Evolutionary conservation across 2,113 vertebrate genomes (phyloP), one percentile per base, ranked within the genome.

Genomic region (Irena cyanogastra): DNA sequence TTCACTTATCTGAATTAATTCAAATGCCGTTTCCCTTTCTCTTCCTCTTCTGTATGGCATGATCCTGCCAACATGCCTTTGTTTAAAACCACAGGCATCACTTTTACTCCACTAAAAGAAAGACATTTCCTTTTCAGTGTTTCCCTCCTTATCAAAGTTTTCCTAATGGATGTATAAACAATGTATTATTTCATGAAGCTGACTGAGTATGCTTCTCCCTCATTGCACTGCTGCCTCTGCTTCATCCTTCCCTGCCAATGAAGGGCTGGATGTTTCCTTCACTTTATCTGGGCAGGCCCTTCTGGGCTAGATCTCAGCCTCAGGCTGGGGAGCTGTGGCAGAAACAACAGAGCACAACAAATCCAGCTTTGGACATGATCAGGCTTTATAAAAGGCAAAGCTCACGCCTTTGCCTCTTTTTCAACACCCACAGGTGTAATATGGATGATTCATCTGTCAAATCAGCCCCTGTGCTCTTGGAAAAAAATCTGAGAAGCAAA

Each of bases 11-110:
- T 90, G 88, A 89, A 85, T 63, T 69, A 80, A 93, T 77, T 86
- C 64, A 86, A 92, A 71, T 3, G 16, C 44, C 75, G 72, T 92
- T 94, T 96, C 90, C 92, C 83, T 90, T 95, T 94, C 88, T 96
- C 79, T 96, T 96, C 92, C 91, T 94, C 81, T 96, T 83, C 72
- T 92, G 75, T 83, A 66, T 45, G 47, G 72, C 60, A 87, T 35
- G 76, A 78, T 88, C 64, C 85, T 92, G 79, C 83, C 88, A 90
- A 83, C n/a, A 79, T 0, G 23, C n/a, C 41, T 92, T 94, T 95
- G 94, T 96, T 96, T 93, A 68, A 95, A 90, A 83, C 45, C 89
- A 77, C 93, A 92, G 33, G 50, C 75, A 94, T 59, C 27, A 80
- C 83, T 95, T 94, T 71, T 95, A 87, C 74, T 90, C 69, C 64